Evolutionary conservation across 2,113 vertebrate species (phyloP).

Genomic region (Xenopus borealis): DNA sequence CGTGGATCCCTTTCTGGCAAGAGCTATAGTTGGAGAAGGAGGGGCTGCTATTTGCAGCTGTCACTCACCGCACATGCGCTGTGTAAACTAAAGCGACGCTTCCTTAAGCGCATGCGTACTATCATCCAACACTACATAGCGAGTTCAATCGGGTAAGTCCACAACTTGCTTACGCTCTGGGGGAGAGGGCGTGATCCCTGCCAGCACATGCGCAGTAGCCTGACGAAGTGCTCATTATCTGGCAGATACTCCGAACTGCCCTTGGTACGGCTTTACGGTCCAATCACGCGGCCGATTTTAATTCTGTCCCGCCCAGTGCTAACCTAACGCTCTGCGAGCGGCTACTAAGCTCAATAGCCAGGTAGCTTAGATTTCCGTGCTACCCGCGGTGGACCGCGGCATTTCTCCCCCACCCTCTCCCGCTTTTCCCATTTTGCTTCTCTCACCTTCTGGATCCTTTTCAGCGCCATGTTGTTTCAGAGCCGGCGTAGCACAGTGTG

Average conservation of each 20-base stretch:
- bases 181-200: neutral
- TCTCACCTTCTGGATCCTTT: conserved; percentile 44
- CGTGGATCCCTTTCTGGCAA: conserved; percentile 37
- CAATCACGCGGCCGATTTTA: too few species aligned
- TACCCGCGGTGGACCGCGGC: too few species aligned
- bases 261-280: conserved; percentile 14
- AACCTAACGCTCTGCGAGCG: too few species aligned
- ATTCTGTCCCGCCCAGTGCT: conserved; percentile 4
- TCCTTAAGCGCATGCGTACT: conserved; percentile 11
- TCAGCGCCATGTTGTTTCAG: conserved; percentile 39
- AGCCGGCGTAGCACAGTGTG: conserved; percentile 38
- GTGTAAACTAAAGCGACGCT: neutral
- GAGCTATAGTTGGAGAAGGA: conserved; percentile 3
- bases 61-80: conserved; percentile 21
- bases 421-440: neutral
- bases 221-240: conserved; percentile 20
- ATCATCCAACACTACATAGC: neutral
- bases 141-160: neutral
- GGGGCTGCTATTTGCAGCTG: conserved; percentile 30
- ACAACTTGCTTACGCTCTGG: neutral
- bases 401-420: too few species aligned
- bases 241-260: conserved; percentile 24
- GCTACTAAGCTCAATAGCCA: too few species aligned
- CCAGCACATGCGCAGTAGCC: conserved; percentile 7
- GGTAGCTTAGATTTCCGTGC: too few species aligned